Conservation (phyloP, 1,140 invertebrate species). For the Cotesia vestalis region DNA sequence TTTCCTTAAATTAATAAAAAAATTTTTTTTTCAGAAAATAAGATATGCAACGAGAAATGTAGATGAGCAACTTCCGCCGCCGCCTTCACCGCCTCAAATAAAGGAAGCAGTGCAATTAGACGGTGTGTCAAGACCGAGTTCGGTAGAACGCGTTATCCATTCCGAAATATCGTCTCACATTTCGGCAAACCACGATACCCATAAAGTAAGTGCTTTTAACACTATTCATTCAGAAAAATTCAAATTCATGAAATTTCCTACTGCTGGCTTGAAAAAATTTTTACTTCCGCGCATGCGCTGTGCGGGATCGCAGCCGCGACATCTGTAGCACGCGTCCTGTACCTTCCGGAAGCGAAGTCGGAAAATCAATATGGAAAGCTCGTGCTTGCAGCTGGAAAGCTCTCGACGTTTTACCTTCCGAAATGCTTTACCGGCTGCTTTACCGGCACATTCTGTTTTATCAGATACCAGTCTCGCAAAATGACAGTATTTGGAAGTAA, state of each 20-base stretch:
- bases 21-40: conserved; percentile 63
- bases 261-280: conserved; percentile 7
- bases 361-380: conserved; percentile 6
- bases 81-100: conserved; percentile 66
- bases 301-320: not conserved
- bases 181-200: conserved; percentile 45
- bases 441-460: not conserved
- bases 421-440: not conserved
- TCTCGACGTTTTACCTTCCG: not conserved
- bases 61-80: conserved; percentile 68
- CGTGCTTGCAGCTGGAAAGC: not conserved
- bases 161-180: conserved; percentile 50
- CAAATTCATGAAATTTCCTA: not conserved
- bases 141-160: conserved; percentile 56
- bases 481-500: not conserved
- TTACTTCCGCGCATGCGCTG: conserved; percentile 19
- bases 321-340: not conserved
- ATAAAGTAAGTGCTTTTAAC: conserved; percentile 49
- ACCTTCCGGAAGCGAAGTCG: not conserved
- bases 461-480: not conserved
- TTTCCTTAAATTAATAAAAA: not conserved
- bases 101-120: conserved; percentile 59
- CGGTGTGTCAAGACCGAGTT: conserved; percentile 55
- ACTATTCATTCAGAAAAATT: not conserved
- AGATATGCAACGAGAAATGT: conserved; percentile 58